Evolutionary conservation across 2,797 vertebrate genomes (phyloP).

Genomic region (Holocentrus rufus): DNA sequence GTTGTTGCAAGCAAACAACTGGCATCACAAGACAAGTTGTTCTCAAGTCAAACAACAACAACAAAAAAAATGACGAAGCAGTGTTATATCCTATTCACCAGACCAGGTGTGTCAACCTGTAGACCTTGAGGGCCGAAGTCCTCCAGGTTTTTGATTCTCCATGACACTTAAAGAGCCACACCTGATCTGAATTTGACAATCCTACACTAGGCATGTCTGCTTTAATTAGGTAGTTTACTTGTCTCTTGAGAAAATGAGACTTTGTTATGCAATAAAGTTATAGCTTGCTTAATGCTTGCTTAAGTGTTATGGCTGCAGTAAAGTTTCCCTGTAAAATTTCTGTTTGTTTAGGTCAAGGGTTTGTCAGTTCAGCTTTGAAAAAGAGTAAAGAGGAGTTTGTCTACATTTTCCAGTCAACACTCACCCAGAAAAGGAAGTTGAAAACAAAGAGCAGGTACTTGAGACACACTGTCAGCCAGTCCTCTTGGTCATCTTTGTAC

Average conservation of each 20-base stretch:
- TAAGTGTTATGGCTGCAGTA: not conserved
- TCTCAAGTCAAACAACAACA: no score
- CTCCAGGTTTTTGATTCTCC: no score
- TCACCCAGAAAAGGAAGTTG: conserved; percentile 94
- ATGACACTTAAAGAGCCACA: no score
- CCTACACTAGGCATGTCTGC: no score
- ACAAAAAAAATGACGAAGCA: no score
- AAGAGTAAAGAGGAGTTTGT: not conserved
- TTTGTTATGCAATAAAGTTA: not conserved
- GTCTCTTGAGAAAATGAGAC: not conserved
- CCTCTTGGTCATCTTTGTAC: conserved; percentile 84
- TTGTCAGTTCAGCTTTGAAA: not conserved
- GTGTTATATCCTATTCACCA: not conserved
- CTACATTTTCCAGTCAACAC: conserved; percentile 44
- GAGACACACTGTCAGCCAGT: conserved; percentile 86
- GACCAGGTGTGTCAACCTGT: no score
- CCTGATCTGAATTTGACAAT: no score
- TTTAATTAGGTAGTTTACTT: no score
- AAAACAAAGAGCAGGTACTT: conserved; percentile 91
- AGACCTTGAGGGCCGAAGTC: no score
- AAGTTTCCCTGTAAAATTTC: not conserved
- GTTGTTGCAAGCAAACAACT: no score
- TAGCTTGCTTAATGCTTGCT: not conserved
- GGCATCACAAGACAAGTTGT: no score
- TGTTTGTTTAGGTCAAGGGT: not conserved